Evolutionary conservation across 1,140 invertebrate species (phyloP).

Genomic region (Phocides pigmalion): DNA sequence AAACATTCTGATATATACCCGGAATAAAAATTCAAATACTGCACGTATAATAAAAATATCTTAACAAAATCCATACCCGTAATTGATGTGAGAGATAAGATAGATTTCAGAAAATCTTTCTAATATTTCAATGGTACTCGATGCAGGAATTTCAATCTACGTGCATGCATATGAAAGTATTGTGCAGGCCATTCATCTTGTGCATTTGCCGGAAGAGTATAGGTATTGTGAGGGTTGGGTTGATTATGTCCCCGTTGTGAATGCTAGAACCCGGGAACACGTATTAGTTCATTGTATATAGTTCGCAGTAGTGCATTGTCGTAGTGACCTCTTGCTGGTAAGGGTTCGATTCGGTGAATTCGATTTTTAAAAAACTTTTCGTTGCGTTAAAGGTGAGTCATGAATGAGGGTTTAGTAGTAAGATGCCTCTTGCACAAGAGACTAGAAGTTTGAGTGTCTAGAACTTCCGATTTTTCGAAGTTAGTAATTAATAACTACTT

Average conservation of each 20-base stretch:
- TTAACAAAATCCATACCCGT: not conserved
- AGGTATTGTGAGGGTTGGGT: slow-evolving; percentile 10
- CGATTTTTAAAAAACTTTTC: no score
- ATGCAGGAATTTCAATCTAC: slow-evolving; percentile 43
- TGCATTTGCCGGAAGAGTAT: slow-evolving; percentile 12
- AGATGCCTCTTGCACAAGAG: no score
- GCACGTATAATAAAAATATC: not conserved
- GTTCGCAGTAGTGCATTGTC: not conserved
- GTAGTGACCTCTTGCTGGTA: no score
- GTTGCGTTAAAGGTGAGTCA: no score
- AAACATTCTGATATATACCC: no score
- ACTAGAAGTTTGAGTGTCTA: no score
- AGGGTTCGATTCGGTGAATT: no score
- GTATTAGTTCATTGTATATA: not conserved
- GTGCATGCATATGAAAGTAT: slow-evolving; percentile 31
- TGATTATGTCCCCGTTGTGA: slow-evolving; percentile 19
- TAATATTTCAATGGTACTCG: slow-evolving; percentile 20
- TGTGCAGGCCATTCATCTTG: slow-evolving; percentile 37
- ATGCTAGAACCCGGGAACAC: not conserved
- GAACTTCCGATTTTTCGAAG: no score
- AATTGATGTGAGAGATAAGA: slow-evolving; percentile 8
- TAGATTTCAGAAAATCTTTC: slow-evolving; percentile 21
- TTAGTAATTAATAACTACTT: no score
- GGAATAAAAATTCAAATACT: no score
- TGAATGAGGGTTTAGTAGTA: no score